Conservation (phyloP, 1,140 invertebrate species). For the Heterodera carotae region DNA sequence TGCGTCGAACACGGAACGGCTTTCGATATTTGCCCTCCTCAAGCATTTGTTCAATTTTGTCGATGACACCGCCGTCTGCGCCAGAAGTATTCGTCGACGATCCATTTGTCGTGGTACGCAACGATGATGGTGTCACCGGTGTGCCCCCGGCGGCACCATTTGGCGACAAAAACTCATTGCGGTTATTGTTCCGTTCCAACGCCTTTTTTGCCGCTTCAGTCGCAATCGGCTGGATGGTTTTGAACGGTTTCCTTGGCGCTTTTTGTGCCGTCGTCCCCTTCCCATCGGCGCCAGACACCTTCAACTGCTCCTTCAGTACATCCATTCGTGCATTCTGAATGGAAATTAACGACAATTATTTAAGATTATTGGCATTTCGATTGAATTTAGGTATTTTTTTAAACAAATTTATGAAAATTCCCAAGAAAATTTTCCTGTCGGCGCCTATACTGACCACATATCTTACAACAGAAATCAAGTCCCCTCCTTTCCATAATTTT, state of each 20-base stretch:
- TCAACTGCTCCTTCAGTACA: conserved; percentile 5
- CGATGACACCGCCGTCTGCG: conserved; percentile 31
- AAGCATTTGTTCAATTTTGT: conserved; percentile 43
- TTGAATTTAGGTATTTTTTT: conserved; percentile 4
- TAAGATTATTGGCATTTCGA: too few species aligned
- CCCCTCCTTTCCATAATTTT: too few species aligned
- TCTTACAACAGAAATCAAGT: too few species aligned
- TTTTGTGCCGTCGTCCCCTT: conserved; percentile 5
- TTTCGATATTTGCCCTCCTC: conserved; percentile 32
- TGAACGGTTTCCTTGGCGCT: conserved; percentile 25
- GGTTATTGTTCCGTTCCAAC: conserved; percentile 1
- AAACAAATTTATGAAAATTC: too few species aligned
- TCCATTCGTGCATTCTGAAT: conserved; percentile 39
- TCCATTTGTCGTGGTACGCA: not conserved
- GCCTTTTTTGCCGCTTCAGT: conserved; percentile 35
- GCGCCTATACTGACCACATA: too few species aligned
- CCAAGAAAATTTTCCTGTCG: too few species aligned
- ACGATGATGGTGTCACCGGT: too few species aligned
- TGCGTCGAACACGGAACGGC: conserved; percentile 27
- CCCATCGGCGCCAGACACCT: not conserved
- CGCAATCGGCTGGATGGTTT: conserved; percentile 32
- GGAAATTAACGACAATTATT: too few species aligned
- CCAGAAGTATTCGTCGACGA: not conserved
- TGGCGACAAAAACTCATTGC: not conserved
- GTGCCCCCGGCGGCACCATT: too few species aligned